Percentiles rank a stretch among this genome's conserved stretches.
These are phyloP conservation scores for Acrobasis repandana DNA, from an alignment of 2,888 invertebrate genomes.

Conservation along the genomic window DNA sequence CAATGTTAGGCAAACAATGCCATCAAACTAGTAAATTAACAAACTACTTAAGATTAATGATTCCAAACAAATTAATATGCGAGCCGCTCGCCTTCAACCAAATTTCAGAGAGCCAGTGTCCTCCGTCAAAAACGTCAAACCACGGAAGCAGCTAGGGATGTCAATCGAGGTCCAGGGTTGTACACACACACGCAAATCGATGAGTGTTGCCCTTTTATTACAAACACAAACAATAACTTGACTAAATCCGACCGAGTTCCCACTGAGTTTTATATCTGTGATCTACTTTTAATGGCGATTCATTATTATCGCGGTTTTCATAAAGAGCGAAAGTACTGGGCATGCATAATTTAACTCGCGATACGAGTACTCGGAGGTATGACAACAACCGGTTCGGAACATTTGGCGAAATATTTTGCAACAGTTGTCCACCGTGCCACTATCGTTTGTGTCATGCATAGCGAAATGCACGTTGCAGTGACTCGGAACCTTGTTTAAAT, in stretches of 20 bases:
- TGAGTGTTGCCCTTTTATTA: too few species aligned
- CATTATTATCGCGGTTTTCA: conserved; percentile 41
- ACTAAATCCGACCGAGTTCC: conserved; percentile 54
- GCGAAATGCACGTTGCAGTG: conserved; percentile 17
- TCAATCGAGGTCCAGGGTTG: too few species aligned
- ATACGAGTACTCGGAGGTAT: conserved; percentile 25
- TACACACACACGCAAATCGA: too few species aligned
- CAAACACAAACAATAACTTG: conserved; percentile 50
- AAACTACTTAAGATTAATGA: too few species aligned
- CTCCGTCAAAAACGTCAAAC: too few species aligned
- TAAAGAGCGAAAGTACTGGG: conserved; percentile 56
- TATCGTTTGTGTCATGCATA: conserved; percentile 18
- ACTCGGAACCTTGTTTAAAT: conserved; percentile 8
- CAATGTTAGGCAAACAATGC: too few species aligned
- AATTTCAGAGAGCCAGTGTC: too few species aligned
- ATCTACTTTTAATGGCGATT: conserved; percentile 28
- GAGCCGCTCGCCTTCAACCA: too few species aligned
- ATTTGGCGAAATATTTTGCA: conserved; percentile 70
- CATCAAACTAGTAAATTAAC: too few species aligned
- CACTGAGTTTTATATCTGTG: conserved; percentile 40
- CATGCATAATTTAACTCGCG: conserved; percentile 38
- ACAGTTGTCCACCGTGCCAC: conserved; percentile 39
- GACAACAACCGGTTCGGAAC: conserved; percentile 62
- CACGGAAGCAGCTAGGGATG: too few species aligned
- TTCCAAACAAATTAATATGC: too few species aligned